Evolutionary conservation across 2,797 vertebrate species (phyloP).

Genomic region (Parauchenoglanis ngamensis): DNA sequence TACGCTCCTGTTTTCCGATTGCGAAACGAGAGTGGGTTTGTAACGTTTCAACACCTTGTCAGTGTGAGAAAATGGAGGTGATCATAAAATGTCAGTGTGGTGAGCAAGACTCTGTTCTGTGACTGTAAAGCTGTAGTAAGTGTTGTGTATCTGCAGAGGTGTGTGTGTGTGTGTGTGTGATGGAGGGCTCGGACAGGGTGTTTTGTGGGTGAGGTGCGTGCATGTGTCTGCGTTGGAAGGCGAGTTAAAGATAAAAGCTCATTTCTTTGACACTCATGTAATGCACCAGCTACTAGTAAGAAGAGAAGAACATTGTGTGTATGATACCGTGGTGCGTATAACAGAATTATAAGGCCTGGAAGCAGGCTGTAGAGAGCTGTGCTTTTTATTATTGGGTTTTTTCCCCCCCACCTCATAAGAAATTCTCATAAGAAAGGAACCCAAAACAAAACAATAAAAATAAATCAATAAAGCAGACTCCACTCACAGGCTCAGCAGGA

Average conservation of each 20-base stretch:
- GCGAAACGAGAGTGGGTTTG: background rate
- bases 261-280: background rate
- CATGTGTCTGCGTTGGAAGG: background rate
- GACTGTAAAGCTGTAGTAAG: background rate
- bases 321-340: background rate
- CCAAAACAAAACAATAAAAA: background rate
- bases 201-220: slow-evolving; percentile 19
- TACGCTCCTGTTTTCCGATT: background rate
- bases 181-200: background rate
- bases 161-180: slow-evolving; percentile 36
- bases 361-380: background rate
- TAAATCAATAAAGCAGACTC: background rate
- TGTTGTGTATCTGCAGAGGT: slow-evolving; percentile 38
- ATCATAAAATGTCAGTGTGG: background rate
- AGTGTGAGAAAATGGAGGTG: background rate
- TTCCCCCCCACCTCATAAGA: background rate
- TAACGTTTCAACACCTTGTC: background rate
- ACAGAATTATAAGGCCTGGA: background rate
- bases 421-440: background rate
- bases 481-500: background rate
- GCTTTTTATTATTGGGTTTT: background rate
- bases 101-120: background rate
- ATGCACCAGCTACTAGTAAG: background rate
- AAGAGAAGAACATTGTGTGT: background rate
- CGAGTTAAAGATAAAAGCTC: background rate